Evolutionary conservation across 2,113 vertebrate species (phyloP).

Genomic region (Ammodytes marinus): DNA sequence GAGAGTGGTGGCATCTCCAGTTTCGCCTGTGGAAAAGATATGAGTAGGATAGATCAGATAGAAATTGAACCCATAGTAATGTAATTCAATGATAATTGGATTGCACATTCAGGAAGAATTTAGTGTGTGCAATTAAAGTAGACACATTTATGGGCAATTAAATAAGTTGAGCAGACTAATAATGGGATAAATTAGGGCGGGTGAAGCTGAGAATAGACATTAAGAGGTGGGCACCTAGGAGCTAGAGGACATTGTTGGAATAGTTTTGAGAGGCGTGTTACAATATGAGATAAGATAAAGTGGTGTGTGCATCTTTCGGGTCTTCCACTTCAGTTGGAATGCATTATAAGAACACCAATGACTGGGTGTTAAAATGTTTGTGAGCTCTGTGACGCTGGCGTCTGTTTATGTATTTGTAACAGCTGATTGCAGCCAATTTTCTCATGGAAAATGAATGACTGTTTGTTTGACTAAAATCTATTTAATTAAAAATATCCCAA

Average conservation of each 20-base stretch:
- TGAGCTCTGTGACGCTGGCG: neutral
- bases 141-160: conserved; percentile 6
- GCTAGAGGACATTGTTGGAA: conserved; percentile 24
- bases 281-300: conserved; percentile 21
- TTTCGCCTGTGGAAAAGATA: conserved; percentile 50
- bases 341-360: neutral
- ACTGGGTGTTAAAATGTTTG: neutral
- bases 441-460: neutral
- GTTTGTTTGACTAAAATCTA: neutral
- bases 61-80: neutral
- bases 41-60: neutral
- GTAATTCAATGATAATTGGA: neutral
- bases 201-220: neutral
- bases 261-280: conserved; percentile 30
- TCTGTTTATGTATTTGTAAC: neutral
- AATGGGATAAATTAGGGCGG: conserved; percentile 19
- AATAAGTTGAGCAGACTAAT: conserved; percentile 10
- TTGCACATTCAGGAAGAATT: neutral
- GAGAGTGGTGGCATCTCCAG: conserved; percentile 44
- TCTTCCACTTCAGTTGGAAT: conserved; percentile 29
- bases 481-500: neutral
- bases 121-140: conserved; percentile 8
- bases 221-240: conserved; percentile 1
- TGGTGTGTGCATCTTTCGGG: neutral
- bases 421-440: neutral